phyloP scores from a whole-genome alignment of 2,888 invertebrate genomes.

The Netelia virgata region DNA sequence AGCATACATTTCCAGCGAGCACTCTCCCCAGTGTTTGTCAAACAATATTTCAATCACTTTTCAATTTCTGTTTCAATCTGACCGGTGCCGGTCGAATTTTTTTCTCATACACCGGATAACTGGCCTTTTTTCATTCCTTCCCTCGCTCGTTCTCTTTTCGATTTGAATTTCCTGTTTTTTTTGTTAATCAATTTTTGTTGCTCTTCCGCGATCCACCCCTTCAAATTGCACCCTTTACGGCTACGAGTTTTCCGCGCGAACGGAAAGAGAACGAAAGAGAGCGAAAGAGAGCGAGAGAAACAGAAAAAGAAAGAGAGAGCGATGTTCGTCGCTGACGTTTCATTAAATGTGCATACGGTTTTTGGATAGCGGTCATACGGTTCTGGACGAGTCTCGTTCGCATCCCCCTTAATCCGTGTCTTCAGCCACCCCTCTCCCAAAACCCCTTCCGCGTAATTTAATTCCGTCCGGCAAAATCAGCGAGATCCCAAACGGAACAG shows the following conservation, averaged over 20 bases:
- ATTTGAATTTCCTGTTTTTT: neutral
- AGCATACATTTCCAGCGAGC: slow-evolving; percentile 13
- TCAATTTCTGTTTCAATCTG: slow-evolving; percentile 39
- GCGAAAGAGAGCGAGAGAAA: neutral
- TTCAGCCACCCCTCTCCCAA: slow-evolving; percentile 2
- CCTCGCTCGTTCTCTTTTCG: neutral
- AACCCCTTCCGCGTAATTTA: slow-evolving; percentile 47
- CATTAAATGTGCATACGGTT: slow-evolving; percentile 62
- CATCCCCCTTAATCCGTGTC: slow-evolving; percentile 24
- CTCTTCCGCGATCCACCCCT: neutral
- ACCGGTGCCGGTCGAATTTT: neutral
- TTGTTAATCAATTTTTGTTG: slow-evolving; percentile 25
- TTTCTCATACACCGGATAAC: slow-evolving; percentile 9
- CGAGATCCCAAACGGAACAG: slow-evolving; percentile 37
- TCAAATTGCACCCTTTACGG: slow-evolving; percentile 3
- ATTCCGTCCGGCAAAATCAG: slow-evolving; percentile 56
- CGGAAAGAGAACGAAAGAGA: neutral
- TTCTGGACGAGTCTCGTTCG: slow-evolving; percentile 13
- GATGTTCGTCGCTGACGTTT: slow-evolving; percentile 53
- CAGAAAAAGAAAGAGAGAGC: neutral
- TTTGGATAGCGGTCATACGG: slow-evolving; percentile 35
- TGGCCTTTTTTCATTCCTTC: neutral
- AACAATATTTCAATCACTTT: slow-evolving; percentile 34
- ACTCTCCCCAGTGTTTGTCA: slow-evolving; percentile 1
- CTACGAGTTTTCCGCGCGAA: neutral